Percentiles rank a stretch among this genome's conserved stretches.
Evolutionary conservation across 2,797 vertebrate species (phyloP).

Genomic region (Borostomias antarcticus): DNA sequence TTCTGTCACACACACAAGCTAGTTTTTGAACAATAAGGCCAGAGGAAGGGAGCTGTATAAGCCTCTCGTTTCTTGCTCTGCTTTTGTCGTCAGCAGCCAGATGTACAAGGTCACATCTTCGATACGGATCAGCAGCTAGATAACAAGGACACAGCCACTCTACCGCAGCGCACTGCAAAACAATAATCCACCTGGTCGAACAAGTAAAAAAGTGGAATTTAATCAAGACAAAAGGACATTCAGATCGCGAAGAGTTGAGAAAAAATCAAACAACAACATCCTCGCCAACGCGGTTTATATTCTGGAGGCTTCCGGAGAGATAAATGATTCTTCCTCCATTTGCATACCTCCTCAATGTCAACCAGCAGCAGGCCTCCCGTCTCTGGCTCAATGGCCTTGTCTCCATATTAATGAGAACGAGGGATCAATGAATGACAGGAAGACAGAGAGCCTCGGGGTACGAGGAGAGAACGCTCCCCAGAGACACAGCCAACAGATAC

Average conservation of each 20-base stretch:
- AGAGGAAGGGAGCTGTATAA: constrained; percentile 53
- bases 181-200: neutral
- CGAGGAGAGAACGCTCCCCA: constrained; percentile 35
- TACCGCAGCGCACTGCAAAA: neutral
- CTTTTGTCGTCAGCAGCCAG: constrained; percentile 38
- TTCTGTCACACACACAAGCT: constrained; percentile 2
- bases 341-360: constrained; percentile 64
- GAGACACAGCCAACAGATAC: constrained; percentile 64
- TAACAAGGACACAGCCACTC: neutral
- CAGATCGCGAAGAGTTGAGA: too few species aligned
- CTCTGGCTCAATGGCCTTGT: constrained; percentile 46
- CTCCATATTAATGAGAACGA: constrained; percentile 72
- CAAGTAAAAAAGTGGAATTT: too few species aligned
- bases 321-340: constrained; percentile 58
- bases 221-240: too few species aligned
- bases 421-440: constrained; percentile 75
- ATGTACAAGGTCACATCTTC: constrained; percentile 51
- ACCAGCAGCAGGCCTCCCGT: constrained; percentile 51
- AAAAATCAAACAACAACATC: too few species aligned
- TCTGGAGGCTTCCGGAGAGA: constrained; percentile 34
- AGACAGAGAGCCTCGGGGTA: constrained; percentile 66
- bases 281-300: too few species aligned
- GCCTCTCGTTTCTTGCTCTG: constrained; percentile 47
- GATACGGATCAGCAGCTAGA: constrained; percentile 11
- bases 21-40: constrained; percentile 41